Evolutionary conservation across 1,140 invertebrate genomes (phyloP).

Genomic region (Ditylenchus dipsaci): DNA sequence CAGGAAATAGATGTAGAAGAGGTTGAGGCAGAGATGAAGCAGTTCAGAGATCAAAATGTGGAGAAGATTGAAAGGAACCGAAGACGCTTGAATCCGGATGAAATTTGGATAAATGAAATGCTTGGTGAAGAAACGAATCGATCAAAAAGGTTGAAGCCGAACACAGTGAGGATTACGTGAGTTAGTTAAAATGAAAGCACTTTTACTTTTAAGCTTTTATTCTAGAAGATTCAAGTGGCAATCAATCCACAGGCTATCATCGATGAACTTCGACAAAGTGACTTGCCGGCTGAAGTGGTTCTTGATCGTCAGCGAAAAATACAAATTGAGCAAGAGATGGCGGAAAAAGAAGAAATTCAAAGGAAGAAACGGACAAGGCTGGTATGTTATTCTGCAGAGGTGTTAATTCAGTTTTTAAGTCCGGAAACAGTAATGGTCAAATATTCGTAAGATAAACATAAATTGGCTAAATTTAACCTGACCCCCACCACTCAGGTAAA

Average conservation of each 20-base stretch:
- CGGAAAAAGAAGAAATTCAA: slow-evolving; percentile 37
- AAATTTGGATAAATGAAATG: slow-evolving; percentile 72
- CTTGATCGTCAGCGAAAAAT: slow-evolving; percentile 74
- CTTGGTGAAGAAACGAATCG: slow-evolving; percentile 71
- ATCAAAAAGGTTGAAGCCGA: slow-evolving; percentile 3
- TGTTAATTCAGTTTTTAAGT: too few species aligned
- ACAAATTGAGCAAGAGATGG: slow-evolving; percentile 66
- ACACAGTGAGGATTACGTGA: neutral
- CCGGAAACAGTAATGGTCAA: too few species aligned
- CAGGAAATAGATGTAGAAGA: slow-evolving; percentile 83
- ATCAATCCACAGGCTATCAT: slow-evolving; percentile 47
- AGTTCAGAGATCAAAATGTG: slow-evolving; percentile 87
- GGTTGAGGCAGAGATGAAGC: slow-evolving; percentile 84
- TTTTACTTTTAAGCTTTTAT: neutral
- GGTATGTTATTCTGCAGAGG: slow-evolving; percentile 9
- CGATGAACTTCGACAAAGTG: slow-evolving; percentile 50
- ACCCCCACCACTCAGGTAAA: too few species aligned
- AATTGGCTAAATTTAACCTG: too few species aligned
- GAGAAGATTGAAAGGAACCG: slow-evolving; percentile 79
- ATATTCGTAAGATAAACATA: too few species aligned
- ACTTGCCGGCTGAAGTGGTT: slow-evolving; percentile 69
- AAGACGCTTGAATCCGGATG: slow-evolving; percentile 61
- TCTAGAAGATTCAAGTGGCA: slow-evolving; percentile 19
- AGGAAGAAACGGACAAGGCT: slow-evolving; percentile 51
- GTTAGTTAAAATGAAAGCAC: neutral